Conservation (phyloP, 2,888 invertebrate genomes). For the Drosophila mimica region DNA sequence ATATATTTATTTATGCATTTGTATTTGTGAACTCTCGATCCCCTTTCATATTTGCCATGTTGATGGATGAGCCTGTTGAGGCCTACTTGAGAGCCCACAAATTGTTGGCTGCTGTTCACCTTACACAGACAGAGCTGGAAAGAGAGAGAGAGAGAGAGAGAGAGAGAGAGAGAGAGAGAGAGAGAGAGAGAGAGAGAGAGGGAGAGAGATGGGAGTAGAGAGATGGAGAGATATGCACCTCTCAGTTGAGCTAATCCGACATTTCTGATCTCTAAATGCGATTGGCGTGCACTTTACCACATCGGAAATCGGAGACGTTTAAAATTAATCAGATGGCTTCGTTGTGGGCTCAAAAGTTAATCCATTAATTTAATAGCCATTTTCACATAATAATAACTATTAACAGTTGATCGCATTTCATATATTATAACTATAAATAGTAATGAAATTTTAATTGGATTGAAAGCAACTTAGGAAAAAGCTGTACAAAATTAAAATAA, state of each 20-base stretch:
- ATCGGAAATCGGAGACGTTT: slow-evolving; percentile 34
- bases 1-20: background rate
- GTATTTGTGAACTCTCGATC: background rate
- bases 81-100: slow-evolving; percentile 15
- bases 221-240: slow-evolving; percentile 20
- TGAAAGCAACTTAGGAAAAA: background rate
- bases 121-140: background rate
- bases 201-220: background rate
- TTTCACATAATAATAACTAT: background rate
- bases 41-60: slow-evolving; percentile 31
- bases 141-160: background rate
- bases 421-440: background rate
- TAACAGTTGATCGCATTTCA: background rate
- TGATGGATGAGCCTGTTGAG: slow-evolving; percentile 56
- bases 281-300: slow-evolving; percentile 31
- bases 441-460: background rate
- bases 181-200: background rate
- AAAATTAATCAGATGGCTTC: slow-evolving; percentile 15
- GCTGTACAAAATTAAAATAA: background rate
- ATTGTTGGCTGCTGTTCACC: slow-evolving; percentile 17
- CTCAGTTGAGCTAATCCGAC: slow-evolving; percentile 38
- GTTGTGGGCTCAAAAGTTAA: slow-evolving; percentile 22
- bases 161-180: background rate
- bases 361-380: slow-evolving; percentile 16
- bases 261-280: slow-evolving; percentile 42